Evolutionary conservation across 2,113 vertebrate species (phyloP), one percentile per base, ranked within the genome.

Genomic region (Phalacrocorax pelagicus): DNA sequence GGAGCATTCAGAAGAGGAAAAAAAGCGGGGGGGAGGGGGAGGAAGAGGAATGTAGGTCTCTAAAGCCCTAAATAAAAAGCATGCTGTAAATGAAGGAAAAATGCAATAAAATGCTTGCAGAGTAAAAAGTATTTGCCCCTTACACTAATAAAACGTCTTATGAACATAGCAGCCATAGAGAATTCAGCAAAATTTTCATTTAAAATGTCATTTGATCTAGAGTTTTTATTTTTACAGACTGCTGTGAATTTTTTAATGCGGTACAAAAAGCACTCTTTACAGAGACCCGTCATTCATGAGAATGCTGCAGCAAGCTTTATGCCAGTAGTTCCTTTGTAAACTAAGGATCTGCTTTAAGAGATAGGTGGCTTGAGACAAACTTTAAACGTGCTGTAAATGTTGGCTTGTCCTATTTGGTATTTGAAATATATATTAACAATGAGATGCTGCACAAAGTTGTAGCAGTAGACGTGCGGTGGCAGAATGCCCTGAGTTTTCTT

Each of bases 61-160:
- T 99, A 95, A 98, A 98, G 82, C 88, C 34, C 78, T 92, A 91
- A 95, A 72, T 93, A 92, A 89, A 95, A 95, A 92, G 89, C 90
- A 52, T 87, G 95, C 71, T 78, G 71, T 94, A 94, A 95, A 90
- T 94, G 88, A 96, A 96, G 84, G 92, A 51, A 96, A 97, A 97
- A 96, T 96, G 90, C 83, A 97, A 93, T 96, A 94, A 97, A 97
- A 94, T 8, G 21, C 89, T 93, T 81, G 65, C 70, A 75, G 86
- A 89, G 88, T 91, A 85, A 90, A 81, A 95, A 65, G 36, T 89
- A 78, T 91, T 93, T 96, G 82, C 90, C 92, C 82, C 74, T 86
- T 93, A 55, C 80, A 49, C 91, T 95, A 94, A 92, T 92, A 95
- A 96, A 94, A 95, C 3, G 4, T 88, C 92, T 92, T 80, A 38